These are phyloP conservation scores for Phortica variegata DNA, from an alignment of 1,140 invertebrate species.

Conservation along the genomic window DNA sequence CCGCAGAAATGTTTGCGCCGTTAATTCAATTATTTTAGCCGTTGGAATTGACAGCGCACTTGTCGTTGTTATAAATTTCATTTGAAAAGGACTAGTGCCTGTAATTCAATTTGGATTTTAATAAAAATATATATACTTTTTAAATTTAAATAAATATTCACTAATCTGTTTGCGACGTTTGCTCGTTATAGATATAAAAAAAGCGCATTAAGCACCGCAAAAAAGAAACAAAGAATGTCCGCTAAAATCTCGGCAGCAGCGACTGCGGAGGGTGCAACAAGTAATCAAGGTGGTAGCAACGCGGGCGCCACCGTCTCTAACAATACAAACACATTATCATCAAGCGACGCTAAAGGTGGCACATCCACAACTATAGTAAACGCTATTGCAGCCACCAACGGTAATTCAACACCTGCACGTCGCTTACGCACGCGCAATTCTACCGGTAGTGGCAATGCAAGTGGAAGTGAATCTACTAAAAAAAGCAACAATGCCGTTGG, in stretches of 20 bases:
- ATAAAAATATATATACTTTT: too few species aligned
- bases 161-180: conserved; percentile 11
- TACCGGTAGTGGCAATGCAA: conserved; percentile 35
- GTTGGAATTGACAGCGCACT: too few species aligned
- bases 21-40: too few species aligned
- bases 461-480: conserved; percentile 45
- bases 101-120: too few species aligned
- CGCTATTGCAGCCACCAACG: conserved; percentile 20
- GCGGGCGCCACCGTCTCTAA: conserved; percentile 12
- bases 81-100: too few species aligned
- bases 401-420: conserved; percentile 39
- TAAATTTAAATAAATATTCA: conserved; percentile 5
- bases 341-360: too few species aligned
- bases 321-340: too few species aligned
- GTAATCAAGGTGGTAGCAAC: conserved; percentile 20
- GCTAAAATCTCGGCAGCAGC: conserved; percentile 31
- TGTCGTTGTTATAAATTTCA: too few species aligned
- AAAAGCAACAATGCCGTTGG: conserved; percentile 22
- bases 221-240: conserved; percentile 34
- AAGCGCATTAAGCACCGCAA: conserved; percentile 13
- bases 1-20: too few species aligned
- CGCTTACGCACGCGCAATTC: conserved; percentile 51
- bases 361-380: conserved; percentile 2
- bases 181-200: conserved; percentile 29
- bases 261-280: conserved; percentile 24